Evolutionary conservation across 2,113 vertebrate species (phyloP).

Genomic region (Pelecanus crispus): DNA sequence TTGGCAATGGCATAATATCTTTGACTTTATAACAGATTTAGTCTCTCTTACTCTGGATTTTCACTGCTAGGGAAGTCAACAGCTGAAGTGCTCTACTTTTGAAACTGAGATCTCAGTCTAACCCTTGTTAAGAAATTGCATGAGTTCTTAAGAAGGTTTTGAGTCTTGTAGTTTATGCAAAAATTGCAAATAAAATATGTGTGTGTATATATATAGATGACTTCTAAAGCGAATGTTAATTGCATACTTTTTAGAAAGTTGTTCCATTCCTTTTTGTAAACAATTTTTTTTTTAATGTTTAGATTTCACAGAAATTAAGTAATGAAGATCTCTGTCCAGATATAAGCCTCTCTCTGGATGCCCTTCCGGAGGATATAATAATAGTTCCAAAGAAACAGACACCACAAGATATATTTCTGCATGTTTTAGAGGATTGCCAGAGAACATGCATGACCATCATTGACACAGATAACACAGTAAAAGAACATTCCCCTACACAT

Average conservation of each 20-base stretch:
- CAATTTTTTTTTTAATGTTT: background rate
- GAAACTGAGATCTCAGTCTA: background rate
- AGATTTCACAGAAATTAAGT: constrained; percentile 8
- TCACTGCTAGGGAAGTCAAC: background rate
- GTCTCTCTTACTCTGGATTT: background rate
- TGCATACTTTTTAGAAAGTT: background rate
- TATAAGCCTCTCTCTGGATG: constrained; percentile 6
- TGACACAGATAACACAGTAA: background rate
- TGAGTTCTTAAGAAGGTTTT: background rate
- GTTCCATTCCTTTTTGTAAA: background rate
- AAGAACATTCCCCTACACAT: constrained; percentile 7
- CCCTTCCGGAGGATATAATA: background rate
- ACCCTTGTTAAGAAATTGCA: background rate
- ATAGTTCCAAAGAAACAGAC: background rate
- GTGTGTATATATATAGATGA: background rate
- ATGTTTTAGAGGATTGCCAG: background rate
- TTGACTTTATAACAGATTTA: background rate
- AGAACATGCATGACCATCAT: background rate
- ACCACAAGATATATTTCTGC: background rate
- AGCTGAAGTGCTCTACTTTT: background rate
- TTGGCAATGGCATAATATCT: background rate
- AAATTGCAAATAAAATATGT: background rate
- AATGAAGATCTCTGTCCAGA: constrained; percentile 19
- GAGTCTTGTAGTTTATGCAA: background rate
- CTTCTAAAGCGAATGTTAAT: background rate